Evolutionary conservation across 2,797 vertebrate species (phyloP), one percentile per base, ranked within the genome.

Genomic region (Pipistrellus nathusii): DNA sequence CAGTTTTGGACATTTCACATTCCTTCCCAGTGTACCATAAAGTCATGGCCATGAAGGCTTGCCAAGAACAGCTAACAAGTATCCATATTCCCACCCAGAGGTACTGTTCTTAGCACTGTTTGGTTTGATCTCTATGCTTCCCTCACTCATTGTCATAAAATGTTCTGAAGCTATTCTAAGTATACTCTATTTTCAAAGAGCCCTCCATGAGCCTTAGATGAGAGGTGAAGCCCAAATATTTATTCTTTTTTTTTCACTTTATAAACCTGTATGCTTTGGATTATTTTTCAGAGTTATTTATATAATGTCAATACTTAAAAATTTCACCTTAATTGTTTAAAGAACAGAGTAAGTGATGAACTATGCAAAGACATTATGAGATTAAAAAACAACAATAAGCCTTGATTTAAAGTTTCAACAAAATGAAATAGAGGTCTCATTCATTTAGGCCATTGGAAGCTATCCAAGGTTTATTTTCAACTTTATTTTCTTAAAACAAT

Each of bases 41-140:
- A 95, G 88, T 94, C 83, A 51, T 71, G 82, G 85, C 77, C 85
- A 4, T 51, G 82, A 82, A 78, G 51, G 23, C 83, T 95, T 96
- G 97, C 95, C 96, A 96, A 86, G 85, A 86, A 93, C 86, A 93
- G 73, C 89, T 96, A 92, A 71, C 13, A 57, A 95, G 46, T 10
- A 44, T 75, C 57, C 64, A 57, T 77, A 76, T 93, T 94, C 73
- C 88, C 55, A n/a, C 30, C 32, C 48, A 82, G 88, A 83, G 72
- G 83, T 91, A 44, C 62, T 85, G 80, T 82, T 87, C 68, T 95
- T 82, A 91, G 81, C 53, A 83, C 94, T 89, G n/a, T 94, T 95
- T 96, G 96, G 80, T 88, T 68, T 51, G 53, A 27, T 82, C 48
- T 73, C 89, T 69, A 3, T 95, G 78, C 94, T 96, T 94, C 57